These are phyloP conservation scores for Chouioia cunea DNA, from an alignment of 2,888 invertebrate species.

Conservation along the genomic window DNA sequence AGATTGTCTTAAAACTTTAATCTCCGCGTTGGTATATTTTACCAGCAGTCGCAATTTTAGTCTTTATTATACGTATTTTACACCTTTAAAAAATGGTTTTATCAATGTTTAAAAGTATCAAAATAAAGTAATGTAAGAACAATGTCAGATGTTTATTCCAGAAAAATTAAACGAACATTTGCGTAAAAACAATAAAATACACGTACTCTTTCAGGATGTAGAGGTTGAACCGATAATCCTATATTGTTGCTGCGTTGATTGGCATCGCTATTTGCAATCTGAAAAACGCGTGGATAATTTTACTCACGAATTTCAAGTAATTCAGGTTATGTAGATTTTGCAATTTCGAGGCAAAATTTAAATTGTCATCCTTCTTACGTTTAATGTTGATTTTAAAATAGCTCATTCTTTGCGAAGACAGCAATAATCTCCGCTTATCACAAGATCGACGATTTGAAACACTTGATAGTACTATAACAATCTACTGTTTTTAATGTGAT, in stretches of 20 bases:
- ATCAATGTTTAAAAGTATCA: not conserved
- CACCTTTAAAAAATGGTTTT: too few species aligned
- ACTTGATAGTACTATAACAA: too few species aligned
- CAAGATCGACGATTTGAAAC: too few species aligned
- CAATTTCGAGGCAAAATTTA: too few species aligned
- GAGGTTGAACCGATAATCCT: slow-evolving; percentile 57
- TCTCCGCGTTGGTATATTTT: slow-evolving; percentile 5
- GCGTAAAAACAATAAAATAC: not conserved
- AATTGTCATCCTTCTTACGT: too few species aligned
- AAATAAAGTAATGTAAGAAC: not conserved
- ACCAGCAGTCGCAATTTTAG: slow-evolving; percentile 6
- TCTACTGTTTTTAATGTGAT: too few species aligned
- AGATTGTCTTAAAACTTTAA: not conserved
- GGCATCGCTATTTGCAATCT: slow-evolving; percentile 54
- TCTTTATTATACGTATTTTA: too few species aligned
- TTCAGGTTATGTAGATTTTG: slow-evolving; percentile 56
- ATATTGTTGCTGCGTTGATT: slow-evolving; percentile 63
- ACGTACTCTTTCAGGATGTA: slow-evolving; percentile 51
- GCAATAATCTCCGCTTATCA: too few species aligned
- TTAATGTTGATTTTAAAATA: too few species aligned
- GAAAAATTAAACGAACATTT: not conserved
- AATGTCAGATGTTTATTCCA: too few species aligned
- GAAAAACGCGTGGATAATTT: slow-evolving; percentile 41
- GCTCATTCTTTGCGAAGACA: too few species aligned
- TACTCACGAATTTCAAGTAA: slow-evolving; percentile 62